phyloP scores from a whole-genome alignment of 2,797 vertebrate species.

The Myripristis jacobus region DNA sequence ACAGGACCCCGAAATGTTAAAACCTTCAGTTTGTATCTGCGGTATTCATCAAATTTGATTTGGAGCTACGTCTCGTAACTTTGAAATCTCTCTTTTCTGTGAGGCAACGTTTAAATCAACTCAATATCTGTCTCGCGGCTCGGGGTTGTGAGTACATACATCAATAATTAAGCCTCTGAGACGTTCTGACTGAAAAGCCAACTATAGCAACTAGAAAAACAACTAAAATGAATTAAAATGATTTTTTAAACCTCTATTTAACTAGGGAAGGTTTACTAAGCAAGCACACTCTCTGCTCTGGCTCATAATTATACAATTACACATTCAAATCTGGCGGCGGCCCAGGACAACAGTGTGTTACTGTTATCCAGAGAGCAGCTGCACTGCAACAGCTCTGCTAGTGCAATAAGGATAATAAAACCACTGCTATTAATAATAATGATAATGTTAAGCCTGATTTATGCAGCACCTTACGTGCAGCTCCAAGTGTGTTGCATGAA shows the following conservation, averaged over 20 bases:
- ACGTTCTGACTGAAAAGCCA: conserved; percentile 10
- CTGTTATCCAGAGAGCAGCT: not conserved
- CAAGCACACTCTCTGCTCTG: no score
- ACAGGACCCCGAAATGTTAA: conserved; percentile 57
- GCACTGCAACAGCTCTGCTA: no score
- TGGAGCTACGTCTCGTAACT: conserved; percentile 12
- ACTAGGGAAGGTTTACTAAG: not conserved
- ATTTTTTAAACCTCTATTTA: not conserved
- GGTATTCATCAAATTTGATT: conserved; percentile 61
- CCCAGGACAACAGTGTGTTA: not conserved
- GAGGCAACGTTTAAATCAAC: conserved; percentile 19
- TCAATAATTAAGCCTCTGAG: conserved; percentile 16
- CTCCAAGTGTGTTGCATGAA: no score
- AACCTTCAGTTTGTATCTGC: conserved; percentile 43
- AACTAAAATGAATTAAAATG: not conserved
- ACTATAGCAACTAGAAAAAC: conserved; percentile 13
- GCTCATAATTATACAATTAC: not conserved
- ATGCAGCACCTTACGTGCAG: no score
- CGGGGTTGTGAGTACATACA: not conserved
- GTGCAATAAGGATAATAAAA: no score
- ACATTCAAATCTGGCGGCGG: not conserved
- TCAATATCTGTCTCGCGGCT: conserved; percentile 15
- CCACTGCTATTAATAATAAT: no score
- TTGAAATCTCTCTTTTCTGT: conserved; percentile 27
- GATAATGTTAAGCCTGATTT: no score